These are phyloP conservation scores for Margaritifera margaritifera DNA, from an alignment of 2,888 invertebrate species.

Conservation along the genomic window DNA sequence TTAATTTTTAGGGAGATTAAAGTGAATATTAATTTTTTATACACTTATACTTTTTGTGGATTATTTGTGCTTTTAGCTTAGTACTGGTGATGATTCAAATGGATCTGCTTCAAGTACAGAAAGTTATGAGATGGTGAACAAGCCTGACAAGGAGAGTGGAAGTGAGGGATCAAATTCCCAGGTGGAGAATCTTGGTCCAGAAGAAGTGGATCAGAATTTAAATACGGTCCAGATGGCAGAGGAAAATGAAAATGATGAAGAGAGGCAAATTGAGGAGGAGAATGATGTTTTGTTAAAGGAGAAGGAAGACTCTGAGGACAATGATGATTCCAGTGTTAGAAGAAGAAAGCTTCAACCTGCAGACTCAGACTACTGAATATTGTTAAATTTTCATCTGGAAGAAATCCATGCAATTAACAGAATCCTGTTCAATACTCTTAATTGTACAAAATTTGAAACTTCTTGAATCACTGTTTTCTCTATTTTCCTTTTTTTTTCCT, in stretches of 20 bases:
- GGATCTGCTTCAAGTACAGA: conserved; percentile 56
- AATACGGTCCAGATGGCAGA: conserved; percentile 11
- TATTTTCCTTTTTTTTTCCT: too few relatives aligned
- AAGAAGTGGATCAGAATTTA: background rate
- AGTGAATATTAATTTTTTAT: too few relatives aligned
- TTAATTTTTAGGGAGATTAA: too few relatives aligned
- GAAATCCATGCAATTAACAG: too few relatives aligned
- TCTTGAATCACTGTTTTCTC: too few relatives aligned
- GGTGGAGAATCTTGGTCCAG: conserved; percentile 29
- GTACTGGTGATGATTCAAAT: conserved; percentile 22
- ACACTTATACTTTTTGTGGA: too few relatives aligned
- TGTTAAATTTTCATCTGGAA: too few relatives aligned
- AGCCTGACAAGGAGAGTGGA: conserved; percentile 30
- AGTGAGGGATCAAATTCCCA: conserved; percentile 20
- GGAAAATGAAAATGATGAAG: conserved; percentile 28
- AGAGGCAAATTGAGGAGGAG: conserved; percentile 11
- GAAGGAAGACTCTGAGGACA: conserved; percentile 10
- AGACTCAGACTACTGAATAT: conserved; percentile 20
- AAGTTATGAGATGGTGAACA: conserved; percentile 51
- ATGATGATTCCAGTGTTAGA: conserved; percentile 22
- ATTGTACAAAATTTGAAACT: too few relatives aligned
- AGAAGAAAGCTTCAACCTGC: conserved; percentile 22
- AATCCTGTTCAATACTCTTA: too few relatives aligned
- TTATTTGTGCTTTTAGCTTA: background rate
- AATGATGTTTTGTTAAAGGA: conserved; percentile 25